Conservation (phyloP, 2,113 vertebrate species). For the Xenopus tropicalis region UCB_Xtro_10.0 CM004451.2:53402001-53402500, state of each 20-base stretch:
- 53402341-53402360: too few species aligned
- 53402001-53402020: conserved; percentile 18
- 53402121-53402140: conserved; percentile 7
- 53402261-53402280: not conserved
- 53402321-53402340: not conserved
- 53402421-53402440: too few species aligned
- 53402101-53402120: conserved; percentile 4
- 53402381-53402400: too few species aligned
- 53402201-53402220: conserved; percentile 27
- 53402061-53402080: conserved; percentile 34
- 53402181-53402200: conserved; percentile 7
- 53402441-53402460: too few species aligned
- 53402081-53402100: conserved; percentile 14
- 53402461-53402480: too few species aligned
- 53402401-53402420: too few species aligned
- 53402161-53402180: conserved; percentile 15
- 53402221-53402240: conserved; percentile 11
- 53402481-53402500: too few species aligned
- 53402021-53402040: conserved; percentile 10
- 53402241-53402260: not conserved
- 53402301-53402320: conserved; percentile 1
- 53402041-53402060: conserved; percentile 33
- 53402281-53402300: conserved; percentile 14
- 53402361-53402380: too few species aligned
- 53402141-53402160: conserved; percentile 40